Base-by-base conservation (phyloP, 2,113 vertebrate species). In the Aspiorhynchus laticeps region DNA sequence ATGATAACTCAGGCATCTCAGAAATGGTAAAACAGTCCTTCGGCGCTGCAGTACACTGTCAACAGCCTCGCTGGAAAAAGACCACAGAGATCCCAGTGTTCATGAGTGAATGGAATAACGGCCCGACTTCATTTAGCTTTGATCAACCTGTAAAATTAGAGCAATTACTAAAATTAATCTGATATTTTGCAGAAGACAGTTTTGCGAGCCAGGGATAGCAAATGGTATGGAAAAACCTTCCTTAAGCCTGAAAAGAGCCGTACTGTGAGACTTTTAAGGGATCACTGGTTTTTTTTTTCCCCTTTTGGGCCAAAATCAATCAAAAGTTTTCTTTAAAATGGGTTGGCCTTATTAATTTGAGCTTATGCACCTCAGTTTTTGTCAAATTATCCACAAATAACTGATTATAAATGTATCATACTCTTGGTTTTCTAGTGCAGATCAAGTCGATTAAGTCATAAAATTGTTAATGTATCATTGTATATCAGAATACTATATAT, bases 21-120 rank as follows among this genome's bases (percentile, higher is more conserved):
- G 87, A 88, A 89, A 90, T 91, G 87, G 87, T 90, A 84, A 89
- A 91, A 90, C 88, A 91, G 90, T 88, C 90, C 90, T 90, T 91
- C 87, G 80, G 59, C 76, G n/a, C 67, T 69, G 56, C 17, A 85
- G 86, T 84, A 87, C 88, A 90, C 89, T 84, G 91, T 87, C 86
- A 87, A 85, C 88, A 88, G 79, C 11, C 82, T 78, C 67, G 33
- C 86, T 86, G 84, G 83, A 87, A 88, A 87, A 83, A 88, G 73
- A 83, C 88, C 84, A 87, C 89, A 89, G 88, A 89, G 90, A 90
- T 88, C 85, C 38, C 41, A 84, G 53, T 87, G 84, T 88, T 89
- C 84, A 15, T 53, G 43, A 85, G 75, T 14, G 67, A 80, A 87
- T 61, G 85, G 85, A 88, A 83, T 78, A 87, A 88, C 65, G 38